phyloP scores from a whole-genome alignment of 2,797 vertebrate species.

The Dallia pectoralis region DNA sequence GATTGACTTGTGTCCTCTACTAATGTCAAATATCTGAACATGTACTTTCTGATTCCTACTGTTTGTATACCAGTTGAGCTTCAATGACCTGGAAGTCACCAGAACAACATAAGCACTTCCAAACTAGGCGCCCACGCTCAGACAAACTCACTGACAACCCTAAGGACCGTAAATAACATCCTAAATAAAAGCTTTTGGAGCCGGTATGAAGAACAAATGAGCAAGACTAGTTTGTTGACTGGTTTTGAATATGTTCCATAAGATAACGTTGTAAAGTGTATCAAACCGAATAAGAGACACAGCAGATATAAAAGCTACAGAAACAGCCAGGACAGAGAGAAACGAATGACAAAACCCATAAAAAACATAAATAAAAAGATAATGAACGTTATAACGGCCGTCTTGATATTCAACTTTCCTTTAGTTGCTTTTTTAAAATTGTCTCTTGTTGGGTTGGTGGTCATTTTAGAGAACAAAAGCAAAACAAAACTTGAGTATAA shows the following conservation, averaged over 20 bases:
- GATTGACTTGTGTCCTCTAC: not conserved
- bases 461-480: slow-evolving; percentile 74
- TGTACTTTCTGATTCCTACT: not conserved
- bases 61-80: not conserved
- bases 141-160: not conserved
- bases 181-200: not conserved
- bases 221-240: not conserved
- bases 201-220: not conserved
- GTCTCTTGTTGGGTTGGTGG: slow-evolving; percentile 74
- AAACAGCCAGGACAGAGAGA: slow-evolving; percentile 25
- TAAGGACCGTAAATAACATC: not conserved
- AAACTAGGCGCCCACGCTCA: not conserved
- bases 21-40: not conserved
- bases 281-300: slow-evolving; percentile 51
- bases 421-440: slow-evolving; percentile 51
- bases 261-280: not conserved
- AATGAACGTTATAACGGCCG: slow-evolving; percentile 61
- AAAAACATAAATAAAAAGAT: slow-evolving; percentile 68
- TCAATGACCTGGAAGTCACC: not conserved
- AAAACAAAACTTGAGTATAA: slow-evolving; percentile 72
- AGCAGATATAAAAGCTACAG: slow-evolving; percentile 51
- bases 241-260: not conserved
- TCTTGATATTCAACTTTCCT: slow-evolving; percentile 54
- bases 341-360: slow-evolving; percentile 37
- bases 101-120: not conserved